Conservation (phyloP, 2,113 vertebrate genomes). For the Macroglossus sobrinus region DNA sequence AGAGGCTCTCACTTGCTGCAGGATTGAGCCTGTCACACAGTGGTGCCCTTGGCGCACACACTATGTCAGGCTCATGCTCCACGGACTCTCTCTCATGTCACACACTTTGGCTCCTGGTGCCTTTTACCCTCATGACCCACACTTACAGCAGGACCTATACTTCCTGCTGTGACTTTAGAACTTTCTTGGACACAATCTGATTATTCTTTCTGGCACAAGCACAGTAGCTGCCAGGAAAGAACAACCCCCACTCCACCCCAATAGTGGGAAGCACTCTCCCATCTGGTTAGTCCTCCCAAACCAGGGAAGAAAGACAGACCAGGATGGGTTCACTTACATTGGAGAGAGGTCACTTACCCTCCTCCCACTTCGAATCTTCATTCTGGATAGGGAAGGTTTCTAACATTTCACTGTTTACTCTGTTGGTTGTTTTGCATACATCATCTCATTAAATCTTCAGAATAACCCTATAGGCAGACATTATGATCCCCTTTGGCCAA, state of each 20-base stretch:
- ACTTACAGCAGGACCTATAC: neutral
- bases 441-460: neutral
- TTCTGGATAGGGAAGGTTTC: neutral
- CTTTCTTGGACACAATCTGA: neutral
- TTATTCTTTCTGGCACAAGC: neutral
- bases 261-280: neutral
- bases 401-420: neutral
- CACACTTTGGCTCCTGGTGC: neutral
- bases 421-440: neutral
- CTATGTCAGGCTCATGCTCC: neutral
- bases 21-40: neutral
- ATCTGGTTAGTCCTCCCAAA: neutral
- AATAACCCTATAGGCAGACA: neutral
- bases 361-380: neutral
- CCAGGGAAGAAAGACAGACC: neutral
- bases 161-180: neutral
- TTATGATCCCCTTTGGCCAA: neutral
- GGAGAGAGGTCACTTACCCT: neutral
- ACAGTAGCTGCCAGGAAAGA: neutral
- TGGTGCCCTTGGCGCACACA: neutral
- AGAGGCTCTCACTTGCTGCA: neutral
- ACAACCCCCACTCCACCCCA: neutral
- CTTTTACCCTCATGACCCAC: neutral
- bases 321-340: neutral
- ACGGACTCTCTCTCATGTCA: neutral